Base-by-base conservation (phyloP, 2,888 invertebrate genomes). In the Tethea ocularis region DNA sequence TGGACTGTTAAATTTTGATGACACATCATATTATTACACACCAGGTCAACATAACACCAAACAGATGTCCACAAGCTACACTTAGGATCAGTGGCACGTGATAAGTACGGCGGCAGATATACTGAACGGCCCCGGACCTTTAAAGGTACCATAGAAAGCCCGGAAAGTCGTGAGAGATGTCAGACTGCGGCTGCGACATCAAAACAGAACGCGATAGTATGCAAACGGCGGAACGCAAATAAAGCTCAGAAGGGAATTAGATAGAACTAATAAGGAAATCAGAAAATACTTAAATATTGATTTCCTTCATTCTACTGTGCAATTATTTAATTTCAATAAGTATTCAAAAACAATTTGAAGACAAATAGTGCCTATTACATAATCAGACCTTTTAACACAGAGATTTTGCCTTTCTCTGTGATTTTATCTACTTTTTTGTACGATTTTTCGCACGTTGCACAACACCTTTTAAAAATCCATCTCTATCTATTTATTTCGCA, bases 151-250 rank as follows among this genome's bases (percentile, higher is more conserved):
- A 20, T 46, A 46, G 33, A 87, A 89, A 89, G 89, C 87, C 77
- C 75, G 80, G 84, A 78, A 83, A 87, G 82, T 88, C 88, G 87
- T 87, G 87, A 84, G 82, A 80, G 82, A 83, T 82, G 82, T 77
- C 77, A 73, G 84, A 88, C 87, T 78, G 74, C 68, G 67, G 71
- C 64, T 62, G 71, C 80, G 76, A 80, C 84, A 84, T 83, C 83
- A 77, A 86, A 83, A 81, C 79, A 66, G 67, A 69, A 64, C 58
- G 11, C 10, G 11, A 11, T 17, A 54, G 65, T 68, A 69, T 68
- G 70, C 71, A 69, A 73, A 71, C 51, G 63, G 64, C 61, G 60
- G 62, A 73, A 78, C 10, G 46, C 46, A 46, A 10, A 46, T 46
- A 46, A 6, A 0, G 13, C 13, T 6, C 6, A 33, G 13, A 2